Evolutionary conservation across 1,140 invertebrate genomes (phyloP), one percentile per base, ranked within the genome.

Genomic region (Drosophila cardini): DNA sequence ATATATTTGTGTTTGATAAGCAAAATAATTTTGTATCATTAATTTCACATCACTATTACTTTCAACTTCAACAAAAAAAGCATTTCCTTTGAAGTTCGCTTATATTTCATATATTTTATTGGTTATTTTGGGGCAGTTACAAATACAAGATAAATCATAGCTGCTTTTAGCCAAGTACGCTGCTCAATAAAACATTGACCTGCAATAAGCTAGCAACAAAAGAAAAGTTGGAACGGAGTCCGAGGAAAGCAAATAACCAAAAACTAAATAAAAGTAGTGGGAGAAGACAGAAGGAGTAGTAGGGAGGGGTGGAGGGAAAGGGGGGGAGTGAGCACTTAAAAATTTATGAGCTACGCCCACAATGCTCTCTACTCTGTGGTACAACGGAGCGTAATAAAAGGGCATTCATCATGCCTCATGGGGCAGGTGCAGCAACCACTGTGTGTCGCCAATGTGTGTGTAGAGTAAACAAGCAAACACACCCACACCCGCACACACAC

Each of bases 301-400:
- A n/a, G 30, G 4, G 40, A 26, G 13, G 1, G 10, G 26, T 7
- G 26, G 18, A 55, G 52, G 13, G 32, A 46, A 11, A 13, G 32
- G 48, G 7, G 46, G 45, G 13, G 43, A 11, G 40, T 10, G 38
- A 38, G 61, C 71, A 75, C 74, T 85, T 86, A 81, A 78, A 85
- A 81, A 85, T 85, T 73, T 80, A 85, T 85, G 81, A 86, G 74
- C 67, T 46, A 78, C 38, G 62, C 61, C 67, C 78, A 60, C 75
- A 71, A 65, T 63, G 38, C 60, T 71, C 69, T 42, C 11, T 34
- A 42, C 42, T 46, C 30, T 36, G 38, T 26, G 46, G 48, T 34
- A 67, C 67, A 36, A 42, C 46, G 57, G 38, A 62, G 70, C 70
- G 58, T 55, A 80, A 81, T 72, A 85, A 78, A 81, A 86, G 46